A percentile compares a stretch with the other conserved stretches of the same genome.
Conservation (phyloP, 1,140 invertebrate genomes). For the Drosophila lacertosa region DNA sequence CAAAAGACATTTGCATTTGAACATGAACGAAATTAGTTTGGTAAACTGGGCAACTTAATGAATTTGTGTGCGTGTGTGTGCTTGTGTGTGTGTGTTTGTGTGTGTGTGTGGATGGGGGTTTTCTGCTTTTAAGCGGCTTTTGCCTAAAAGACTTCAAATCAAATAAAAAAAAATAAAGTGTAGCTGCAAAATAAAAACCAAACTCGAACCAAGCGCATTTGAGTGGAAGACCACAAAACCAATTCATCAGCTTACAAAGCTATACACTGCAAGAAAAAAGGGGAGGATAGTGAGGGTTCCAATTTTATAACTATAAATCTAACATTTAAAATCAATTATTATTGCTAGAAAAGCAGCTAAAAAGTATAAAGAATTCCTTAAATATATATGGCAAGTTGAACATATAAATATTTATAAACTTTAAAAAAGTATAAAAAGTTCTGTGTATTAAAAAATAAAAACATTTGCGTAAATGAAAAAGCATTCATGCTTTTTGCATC, state of each 20-base stretch:
- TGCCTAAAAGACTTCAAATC: conserved; percentile 16
- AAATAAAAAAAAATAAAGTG: conserved; percentile 23
- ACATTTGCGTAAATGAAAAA: conserved; percentile 49
- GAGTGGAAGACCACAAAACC: conserved; percentile 72
- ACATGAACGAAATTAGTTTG: conserved; percentile 63
- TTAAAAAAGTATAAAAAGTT: no score
- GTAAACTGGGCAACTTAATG: conserved; percentile 47
- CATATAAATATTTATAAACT: no score
- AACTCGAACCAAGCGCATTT: conserved; percentile 55
- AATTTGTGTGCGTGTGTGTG: conserved; percentile 24
- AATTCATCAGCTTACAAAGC: conserved; percentile 56
- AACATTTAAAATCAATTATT: no score
- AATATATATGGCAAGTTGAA: no score
- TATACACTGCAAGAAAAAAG: conserved; percentile 37
- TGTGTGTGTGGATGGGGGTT: conserved; percentile 43
- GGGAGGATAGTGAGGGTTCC: no score
- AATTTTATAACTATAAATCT: no score
- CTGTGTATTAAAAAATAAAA: background rate
- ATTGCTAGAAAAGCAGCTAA: no score
- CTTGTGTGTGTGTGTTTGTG: conserved; percentile 15
- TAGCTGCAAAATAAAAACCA: conserved; percentile 13
- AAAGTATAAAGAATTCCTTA: no score
- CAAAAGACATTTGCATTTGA: conserved; percentile 61
- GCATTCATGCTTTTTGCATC: conserved; percentile 46
- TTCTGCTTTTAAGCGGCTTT: conserved; percentile 14